Evolutionary conservation across 2,888 invertebrate genomes (phyloP), one percentile per base, ranked within the genome.

Genomic region (Xestia xanthographa): DNA sequence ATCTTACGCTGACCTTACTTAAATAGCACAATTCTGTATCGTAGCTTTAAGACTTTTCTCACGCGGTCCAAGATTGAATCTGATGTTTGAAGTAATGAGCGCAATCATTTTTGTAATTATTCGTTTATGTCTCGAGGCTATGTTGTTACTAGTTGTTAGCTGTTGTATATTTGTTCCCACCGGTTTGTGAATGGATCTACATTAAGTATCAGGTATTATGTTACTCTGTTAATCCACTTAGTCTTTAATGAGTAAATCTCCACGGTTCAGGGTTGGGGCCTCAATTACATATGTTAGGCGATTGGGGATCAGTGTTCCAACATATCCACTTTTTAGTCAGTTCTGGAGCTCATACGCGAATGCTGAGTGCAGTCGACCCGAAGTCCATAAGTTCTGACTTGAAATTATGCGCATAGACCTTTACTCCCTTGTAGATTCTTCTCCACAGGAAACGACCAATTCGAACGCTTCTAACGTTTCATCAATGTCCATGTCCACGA

Each of bases 1-100:
- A 93, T 93, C 93, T 92, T 88, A 83, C 80, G 82, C 81, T 90
- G 93, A 90, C 92, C 92, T 93, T 90, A 90, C 91, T 90, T 89
- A 90, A 91, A 91, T 91, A 92, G 90, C 90, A 90, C 90, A 91
- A 91, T 92, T 90, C 90, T 90, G 91, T 92, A 90, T 88, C 86
- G 84, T 80, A 86, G 85, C 79, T 80, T 77, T 79, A 80, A 86
- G 84, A 87, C 84, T 90, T 91, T 93, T 93, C 93, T 92, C 93
- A 93, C 93, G 93, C 89, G 89, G 81, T 73, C 83, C 80, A 82
- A 87, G 89, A 90, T 89, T 84, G 72, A 80, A 87, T 88, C 90
- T 86, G 83, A 79, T 79, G 83, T 77, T 84, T 85, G 80, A 80
- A 77, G 85, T 84, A 87, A 87, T 89, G 86, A 80, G 84, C 75